Conservation (phyloP, 2,888 invertebrate genomes). For the Pseudoips prasinana region DNA sequence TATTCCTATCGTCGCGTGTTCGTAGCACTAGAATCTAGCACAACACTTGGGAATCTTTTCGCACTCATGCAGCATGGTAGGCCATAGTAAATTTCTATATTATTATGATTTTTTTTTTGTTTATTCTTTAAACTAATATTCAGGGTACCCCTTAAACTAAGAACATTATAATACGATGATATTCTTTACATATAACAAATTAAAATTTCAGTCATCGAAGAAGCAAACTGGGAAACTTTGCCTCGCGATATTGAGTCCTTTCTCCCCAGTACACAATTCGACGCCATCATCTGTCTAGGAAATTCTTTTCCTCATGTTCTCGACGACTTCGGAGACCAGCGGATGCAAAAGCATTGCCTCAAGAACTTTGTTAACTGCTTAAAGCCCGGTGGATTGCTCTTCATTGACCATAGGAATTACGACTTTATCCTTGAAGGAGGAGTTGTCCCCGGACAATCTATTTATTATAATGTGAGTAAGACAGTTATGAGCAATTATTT, state of each 20-base stretch:
- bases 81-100: too few relatives aligned
- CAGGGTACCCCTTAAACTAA: too few relatives aligned
- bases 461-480: constrained; percentile 95
- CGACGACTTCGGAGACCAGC: constrained; percentile 89
- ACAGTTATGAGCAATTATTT: too few relatives aligned
- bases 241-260: constrained; percentile 86
- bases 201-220: constrained; percentile 91
- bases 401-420: constrained; percentile 95
- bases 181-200: too few relatives aligned
- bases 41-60: too few relatives aligned
- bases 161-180: too few relatives aligned
- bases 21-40: too few relatives aligned
- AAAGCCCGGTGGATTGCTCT: constrained; percentile 91
- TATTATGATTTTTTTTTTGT: too few relatives aligned
- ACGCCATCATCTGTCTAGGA: constrained; percentile 94
- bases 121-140: too few relatives aligned
- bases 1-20: too few relatives aligned
- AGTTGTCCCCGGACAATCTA: constrained; percentile 89
- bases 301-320: constrained; percentile 95
- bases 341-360: constrained; percentile 89
- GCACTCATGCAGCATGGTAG: too few relatives aligned
- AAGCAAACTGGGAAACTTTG: constrained; percentile 94
- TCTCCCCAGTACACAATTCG: constrained; percentile 86
- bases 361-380: constrained; percentile 91
- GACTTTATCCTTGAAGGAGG: constrained; percentile 91